Base-by-base conservation (phyloP, 2,113 vertebrate genomes). In the Archilochus colubris region DNA sequence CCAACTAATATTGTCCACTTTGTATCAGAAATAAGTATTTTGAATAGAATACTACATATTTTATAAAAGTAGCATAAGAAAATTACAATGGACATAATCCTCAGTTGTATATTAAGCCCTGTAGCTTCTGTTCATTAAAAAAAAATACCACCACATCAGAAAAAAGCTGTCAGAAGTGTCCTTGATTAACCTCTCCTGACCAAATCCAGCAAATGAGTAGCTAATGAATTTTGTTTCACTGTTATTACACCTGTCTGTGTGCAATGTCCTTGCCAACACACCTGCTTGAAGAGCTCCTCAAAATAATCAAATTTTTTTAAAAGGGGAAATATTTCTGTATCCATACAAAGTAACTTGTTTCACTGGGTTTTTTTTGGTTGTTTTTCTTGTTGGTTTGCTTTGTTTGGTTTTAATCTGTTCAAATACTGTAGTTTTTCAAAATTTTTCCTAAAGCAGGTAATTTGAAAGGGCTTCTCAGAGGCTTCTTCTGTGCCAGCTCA, bases 71-170 rank as follows among this genome's bases (percentile, higher is more conserved):
- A 88, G 82, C 7, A 9, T 50, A 74, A 95, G 94, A 91, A 91
- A 93, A 82, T 77, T 80, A 89, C 78, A 88, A 91, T 57, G 82
- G 84, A 92, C 89, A 91, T 95, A 96, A 89, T 95, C 91, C 94
- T 94, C 89, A 78, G 84, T 23, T 94, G 33, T 76, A 53, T 25
- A 89, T 81, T 89, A 96, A 95, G 94, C 87, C 94, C 94, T 96
- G 94, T 88, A 93, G 94, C 91, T 91, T 86, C 75, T 79, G 36
- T 93, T 95, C 28, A 21, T 63, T 25, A 61, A 81, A 89, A 51
- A n/a, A 86, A 50, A 53, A 53, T 74, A 79, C 55, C 89, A 86
- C 66, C 21, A 1, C 59, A 72, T 85, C 88, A 68, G 82, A 78
- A 91, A 86, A 88, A 92, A 58, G 53, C 84, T 89, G 78, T 93